phyloP scores from a whole-genome alignment of 2,888 invertebrate species.

The Mythimna impura region DNA sequence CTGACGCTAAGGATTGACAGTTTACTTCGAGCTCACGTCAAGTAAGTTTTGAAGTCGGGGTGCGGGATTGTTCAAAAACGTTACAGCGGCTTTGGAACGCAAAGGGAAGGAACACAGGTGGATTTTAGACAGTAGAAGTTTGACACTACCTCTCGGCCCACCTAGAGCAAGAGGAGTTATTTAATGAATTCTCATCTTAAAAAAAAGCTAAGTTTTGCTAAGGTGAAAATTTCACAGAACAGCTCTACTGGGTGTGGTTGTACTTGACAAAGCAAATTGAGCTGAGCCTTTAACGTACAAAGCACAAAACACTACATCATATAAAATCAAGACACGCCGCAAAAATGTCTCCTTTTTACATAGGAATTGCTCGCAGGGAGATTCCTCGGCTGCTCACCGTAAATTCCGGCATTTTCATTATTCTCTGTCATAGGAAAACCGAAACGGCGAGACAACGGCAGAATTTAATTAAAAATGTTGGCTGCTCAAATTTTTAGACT shows the following conservation, averaged over 20 bases:
- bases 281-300: constrained; percentile 9
- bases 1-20: neutral
- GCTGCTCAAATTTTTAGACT: constrained; percentile 68
- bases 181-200: no score
- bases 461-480: constrained; percentile 84
- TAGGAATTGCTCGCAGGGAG: constrained; percentile 69
- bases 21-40: neutral
- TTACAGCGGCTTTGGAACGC: no score
- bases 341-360: constrained; percentile 74
- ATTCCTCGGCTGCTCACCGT: constrained; percentile 73
- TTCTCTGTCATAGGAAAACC: constrained; percentile 81
- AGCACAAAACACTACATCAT: constrained; percentile 62
- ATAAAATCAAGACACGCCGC: constrained; percentile 74
- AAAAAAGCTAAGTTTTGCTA: neutral
- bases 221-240: neutral
- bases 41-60: no score
- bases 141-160: no score
- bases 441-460: constrained; percentile 76
- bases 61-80: neutral
- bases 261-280: constrained; percentile 30
- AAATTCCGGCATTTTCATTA: constrained; percentile 83
- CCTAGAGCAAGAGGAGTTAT: no score
- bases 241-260: neutral
- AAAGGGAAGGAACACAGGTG: no score
- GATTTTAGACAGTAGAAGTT: no score